phyloP scores from a whole-genome alignment of 2,888 invertebrate species.

The Eupithecia insigniata region DNA sequence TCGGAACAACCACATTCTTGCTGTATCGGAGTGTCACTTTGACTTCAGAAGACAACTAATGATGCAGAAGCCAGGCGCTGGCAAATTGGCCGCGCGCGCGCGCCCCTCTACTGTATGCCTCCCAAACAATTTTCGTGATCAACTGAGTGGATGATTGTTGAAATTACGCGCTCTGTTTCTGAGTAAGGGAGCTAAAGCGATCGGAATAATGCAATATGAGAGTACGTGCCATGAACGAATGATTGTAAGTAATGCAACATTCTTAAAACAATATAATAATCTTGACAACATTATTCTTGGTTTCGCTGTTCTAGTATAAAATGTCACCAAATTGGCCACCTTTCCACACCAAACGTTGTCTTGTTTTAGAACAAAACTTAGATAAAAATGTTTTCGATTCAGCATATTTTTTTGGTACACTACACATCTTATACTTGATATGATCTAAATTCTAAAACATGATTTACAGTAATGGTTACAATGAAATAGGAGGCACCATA shows the following conservation, averaged over 20 bases:
- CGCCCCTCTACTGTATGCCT: conserved; percentile 41
- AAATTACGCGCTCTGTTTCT: conserved; percentile 53
- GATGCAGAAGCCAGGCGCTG: conserved; percentile 20
- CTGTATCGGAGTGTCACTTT: background rate
- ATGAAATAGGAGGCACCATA: too few species aligned
- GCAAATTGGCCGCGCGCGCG: conserved; percentile 29
- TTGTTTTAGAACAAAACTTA: background rate
- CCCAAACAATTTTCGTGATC: conserved; percentile 62
- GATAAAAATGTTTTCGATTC: background rate
- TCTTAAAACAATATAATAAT: too few species aligned
- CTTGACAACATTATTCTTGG: background rate
- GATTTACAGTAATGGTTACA: too few species aligned
- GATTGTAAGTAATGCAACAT: background rate
- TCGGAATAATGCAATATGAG: conserved; percentile 9
- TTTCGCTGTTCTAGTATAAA: background rate
- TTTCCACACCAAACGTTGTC: background rate
- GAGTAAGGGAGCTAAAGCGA: conserved; percentile 7
- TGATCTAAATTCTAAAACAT: too few species aligned
- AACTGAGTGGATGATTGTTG: conserved; percentile 65
- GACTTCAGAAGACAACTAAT: conserved; percentile 12
- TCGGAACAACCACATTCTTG: background rate
- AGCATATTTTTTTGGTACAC: too few species aligned
- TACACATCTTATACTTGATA: too few species aligned
- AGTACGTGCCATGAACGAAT: conserved; percentile 13
- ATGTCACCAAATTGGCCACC: background rate